These are phyloP conservation scores for Chalcosyrphus nemorum DNA, from an alignment of 2,888 invertebrate genomes.

Conservation along the genomic window DNA sequence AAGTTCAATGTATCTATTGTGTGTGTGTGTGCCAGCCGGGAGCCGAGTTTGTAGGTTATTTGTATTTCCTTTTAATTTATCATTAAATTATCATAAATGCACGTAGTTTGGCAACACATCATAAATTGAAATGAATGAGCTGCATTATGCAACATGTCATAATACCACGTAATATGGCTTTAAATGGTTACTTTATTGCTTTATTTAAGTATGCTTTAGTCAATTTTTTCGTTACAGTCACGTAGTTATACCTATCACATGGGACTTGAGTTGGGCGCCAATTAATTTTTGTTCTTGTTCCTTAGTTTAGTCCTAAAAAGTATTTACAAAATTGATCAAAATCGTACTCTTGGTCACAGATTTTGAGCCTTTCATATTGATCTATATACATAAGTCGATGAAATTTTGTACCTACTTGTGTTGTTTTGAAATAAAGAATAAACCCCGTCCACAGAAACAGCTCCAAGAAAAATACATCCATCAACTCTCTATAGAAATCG, in stretches of 20 bases:
- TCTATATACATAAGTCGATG: too few species aligned
- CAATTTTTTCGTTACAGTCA: neutral
- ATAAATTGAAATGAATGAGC: constrained; percentile 54
- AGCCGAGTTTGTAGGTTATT: constrained; percentile 1
- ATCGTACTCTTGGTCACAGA: too few species aligned
- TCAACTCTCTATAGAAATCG: too few species aligned
- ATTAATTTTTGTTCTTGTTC: too few species aligned
- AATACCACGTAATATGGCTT: neutral
- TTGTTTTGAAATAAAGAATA: too few species aligned
- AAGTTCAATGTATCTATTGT: constrained; percentile 49
- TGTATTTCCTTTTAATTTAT: constrained; percentile 56
- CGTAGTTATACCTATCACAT: neutral
- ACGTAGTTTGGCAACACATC: constrained; percentile 22
- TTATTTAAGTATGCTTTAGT: neutral
- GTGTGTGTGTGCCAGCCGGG: neutral
- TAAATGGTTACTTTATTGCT: neutral
- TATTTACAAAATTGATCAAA: too few species aligned
- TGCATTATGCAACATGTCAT: constrained; percentile 33
- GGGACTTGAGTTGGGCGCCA: neutral
- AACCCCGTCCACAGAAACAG: too few species aligned
- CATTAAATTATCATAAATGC: constrained; percentile 62
- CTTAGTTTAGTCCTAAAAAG: too few species aligned
- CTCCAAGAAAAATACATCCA: too few species aligned
- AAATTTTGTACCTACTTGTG: too few species aligned
- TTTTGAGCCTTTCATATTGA: too few species aligned